A percentile compares a stretch with the other conserved stretches of the same genome.
phyloP scores from a whole-genome alignment of 2,797 vertebrate species.

The Acanthurus lineatus region DNA sequence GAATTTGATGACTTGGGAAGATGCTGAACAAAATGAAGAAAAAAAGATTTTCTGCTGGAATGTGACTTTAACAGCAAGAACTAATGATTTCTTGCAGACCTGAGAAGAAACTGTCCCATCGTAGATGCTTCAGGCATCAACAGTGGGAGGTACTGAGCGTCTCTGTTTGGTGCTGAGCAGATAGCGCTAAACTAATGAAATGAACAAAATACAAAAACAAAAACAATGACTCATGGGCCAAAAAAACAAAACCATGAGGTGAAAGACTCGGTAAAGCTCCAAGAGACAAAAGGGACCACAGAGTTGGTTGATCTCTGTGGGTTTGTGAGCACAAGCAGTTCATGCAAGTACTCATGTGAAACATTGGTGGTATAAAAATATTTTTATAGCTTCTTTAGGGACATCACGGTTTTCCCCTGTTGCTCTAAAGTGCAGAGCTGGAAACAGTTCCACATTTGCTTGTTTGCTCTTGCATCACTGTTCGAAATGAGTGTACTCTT shows the following conservation, averaged over 20 bases:
- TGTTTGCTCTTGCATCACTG: neutral
- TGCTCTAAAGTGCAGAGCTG: neutral
- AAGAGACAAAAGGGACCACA: neutral
- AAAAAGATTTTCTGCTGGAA: neutral
- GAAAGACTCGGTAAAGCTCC: too few species aligned
- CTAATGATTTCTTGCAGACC: neutral
- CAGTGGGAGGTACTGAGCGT: too few species aligned
- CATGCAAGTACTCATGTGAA: too few species aligned
- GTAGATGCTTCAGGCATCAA: neutral
- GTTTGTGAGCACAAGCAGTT: neutral
- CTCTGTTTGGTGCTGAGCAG: too few species aligned
- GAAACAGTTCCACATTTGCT: constrained; percentile 3
- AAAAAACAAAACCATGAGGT: too few species aligned
- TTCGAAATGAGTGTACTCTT: constrained; percentile 6
- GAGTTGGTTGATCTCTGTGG: neutral
- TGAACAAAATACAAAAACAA: too few species aligned
- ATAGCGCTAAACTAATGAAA: too few species aligned
- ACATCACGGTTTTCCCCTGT: neutral
- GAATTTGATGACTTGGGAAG: constrained; percentile 1
- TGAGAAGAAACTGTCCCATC: neutral
- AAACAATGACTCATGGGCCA: too few species aligned
- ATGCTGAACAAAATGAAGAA: neutral
- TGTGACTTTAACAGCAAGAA: neutral
- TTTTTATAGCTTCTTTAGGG: neutral
- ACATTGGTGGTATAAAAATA: neutral